A percentile compares a stretch with the other conserved stretches of the same genome.
Evolutionary conservation across 2,113 vertebrate genomes (phyloP).

Genomic region (Solea senegalensis): DNA sequence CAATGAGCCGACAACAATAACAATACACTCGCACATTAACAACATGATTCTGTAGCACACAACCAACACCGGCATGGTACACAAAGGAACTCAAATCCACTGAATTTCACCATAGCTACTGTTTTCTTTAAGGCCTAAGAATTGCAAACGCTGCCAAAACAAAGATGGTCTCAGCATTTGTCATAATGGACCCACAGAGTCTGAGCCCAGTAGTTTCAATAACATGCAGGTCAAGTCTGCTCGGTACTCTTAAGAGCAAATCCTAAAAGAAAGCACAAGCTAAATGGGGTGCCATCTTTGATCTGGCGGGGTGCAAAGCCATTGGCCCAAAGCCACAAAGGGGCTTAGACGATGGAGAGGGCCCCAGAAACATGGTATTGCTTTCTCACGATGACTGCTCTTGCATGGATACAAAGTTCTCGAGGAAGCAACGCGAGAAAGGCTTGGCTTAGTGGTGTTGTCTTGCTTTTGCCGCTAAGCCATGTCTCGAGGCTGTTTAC

Average conservation of each 20-base stretch:
- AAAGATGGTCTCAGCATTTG: slow-evolving; percentile 60
- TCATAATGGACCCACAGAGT: slow-evolving; percentile 48
- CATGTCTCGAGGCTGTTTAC: slow-evolving; percentile 68
- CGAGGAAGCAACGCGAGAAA: slow-evolving; percentile 67
- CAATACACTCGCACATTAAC: slow-evolving; percentile 8
- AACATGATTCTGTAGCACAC: neutral
- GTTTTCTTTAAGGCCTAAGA: slow-evolving; percentile 39
- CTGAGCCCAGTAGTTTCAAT: slow-evolving; percentile 62
- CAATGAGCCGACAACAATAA: neutral
- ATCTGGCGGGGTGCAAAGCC: slow-evolving; percentile 76
- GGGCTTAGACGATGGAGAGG: slow-evolving; percentile 74
- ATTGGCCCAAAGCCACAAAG: slow-evolving; percentile 79
- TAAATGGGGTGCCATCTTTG: slow-evolving; percentile 80
- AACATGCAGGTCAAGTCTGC: slow-evolving; percentile 68
- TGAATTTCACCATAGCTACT: slow-evolving; percentile 40
- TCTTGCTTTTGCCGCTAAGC: slow-evolving; percentile 63
- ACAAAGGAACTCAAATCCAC: slow-evolving; percentile 43
- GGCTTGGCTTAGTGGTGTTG: slow-evolving; percentile 50
- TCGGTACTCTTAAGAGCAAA: slow-evolving; percentile 73
- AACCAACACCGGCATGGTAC: slow-evolving; percentile 7
- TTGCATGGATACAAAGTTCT: slow-evolving; percentile 63
- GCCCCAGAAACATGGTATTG: slow-evolving; percentile 74
- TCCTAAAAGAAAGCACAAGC: slow-evolving; percentile 74
- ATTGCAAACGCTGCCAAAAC: slow-evolving; percentile 61
- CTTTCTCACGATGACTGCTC: slow-evolving; percentile 73